Percentiles rank a stretch among this genome's conserved stretches.
phyloP scores from a whole-genome alignment of 2,797 vertebrate genomes.

The Sphenodon punctatus region DNA sequence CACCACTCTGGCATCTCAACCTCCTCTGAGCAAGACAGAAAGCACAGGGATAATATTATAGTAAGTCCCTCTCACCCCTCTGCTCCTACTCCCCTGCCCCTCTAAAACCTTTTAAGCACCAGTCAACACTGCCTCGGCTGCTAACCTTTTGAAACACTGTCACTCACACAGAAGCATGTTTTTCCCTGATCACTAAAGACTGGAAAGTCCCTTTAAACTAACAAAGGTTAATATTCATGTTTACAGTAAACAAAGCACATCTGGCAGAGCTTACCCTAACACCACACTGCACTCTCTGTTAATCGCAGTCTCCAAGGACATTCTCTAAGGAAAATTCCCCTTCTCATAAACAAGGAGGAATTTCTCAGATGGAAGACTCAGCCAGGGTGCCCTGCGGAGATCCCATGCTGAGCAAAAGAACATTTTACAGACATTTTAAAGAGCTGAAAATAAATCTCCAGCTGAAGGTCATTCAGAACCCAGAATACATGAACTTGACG shows the following conservation, averaged over 20 bases:
- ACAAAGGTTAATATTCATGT: not conserved
- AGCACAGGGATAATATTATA: too few species aligned
- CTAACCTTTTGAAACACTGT: not conserved
- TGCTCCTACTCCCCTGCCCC: too few species aligned
- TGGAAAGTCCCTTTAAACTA: not conserved
- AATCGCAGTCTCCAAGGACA: not conserved
- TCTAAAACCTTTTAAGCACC: too few species aligned
- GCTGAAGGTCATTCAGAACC: not conserved
- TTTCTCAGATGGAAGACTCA: not conserved
- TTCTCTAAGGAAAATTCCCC: not conserved
- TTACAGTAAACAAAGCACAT: not conserved
- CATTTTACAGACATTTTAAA: not conserved
- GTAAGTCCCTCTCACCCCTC: too few species aligned
- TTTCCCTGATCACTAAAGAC: not conserved
- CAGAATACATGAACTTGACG: not conserved
- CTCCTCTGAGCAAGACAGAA: too few species aligned
- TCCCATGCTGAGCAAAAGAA: not conserved
- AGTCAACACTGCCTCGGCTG: too few species aligned
- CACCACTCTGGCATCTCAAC: too few species aligned
- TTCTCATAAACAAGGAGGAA: not conserved
- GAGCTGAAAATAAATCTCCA: not conserved
- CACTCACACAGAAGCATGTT: not conserved
- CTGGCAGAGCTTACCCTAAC: not conserved
- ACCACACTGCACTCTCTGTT: not conserved
- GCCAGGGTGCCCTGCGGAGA: not conserved